Conservation (phyloP, 2,888 invertebrate genomes). For the Mythimna albipuncta region DNA sequence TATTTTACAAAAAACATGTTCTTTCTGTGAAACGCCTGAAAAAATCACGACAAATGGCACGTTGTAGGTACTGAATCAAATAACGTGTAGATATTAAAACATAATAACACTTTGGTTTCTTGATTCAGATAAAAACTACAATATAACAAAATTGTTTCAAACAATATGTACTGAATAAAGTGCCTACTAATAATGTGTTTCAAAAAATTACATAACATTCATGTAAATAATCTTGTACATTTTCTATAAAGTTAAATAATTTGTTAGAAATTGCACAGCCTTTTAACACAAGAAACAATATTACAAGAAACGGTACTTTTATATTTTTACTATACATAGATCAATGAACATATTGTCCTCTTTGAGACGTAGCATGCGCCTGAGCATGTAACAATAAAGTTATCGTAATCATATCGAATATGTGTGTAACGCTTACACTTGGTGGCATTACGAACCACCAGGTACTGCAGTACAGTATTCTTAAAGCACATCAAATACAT, state of each 20-base stretch:
- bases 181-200: slow-evolving; percentile 39
- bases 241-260: slow-evolving; percentile 57
- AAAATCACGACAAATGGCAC: slow-evolving; percentile 58
- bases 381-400: slow-evolving; percentile 11
- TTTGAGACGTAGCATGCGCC: slow-evolving; percentile 18
- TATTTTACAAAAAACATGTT: slow-evolving; percentile 50
- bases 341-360: slow-evolving; percentile 25
- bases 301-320: slow-evolving; percentile 48
- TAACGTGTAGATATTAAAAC: slow-evolving; percentile 36
- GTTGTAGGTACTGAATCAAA: slow-evolving; percentile 47
- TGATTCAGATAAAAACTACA: slow-evolving; percentile 45
- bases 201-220: slow-evolving; percentile 41
- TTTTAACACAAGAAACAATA: slow-evolving; percentile 61
- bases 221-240: slow-evolving; percentile 44
- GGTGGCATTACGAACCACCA: slow-evolving; percentile 28
- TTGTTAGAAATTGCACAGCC: slow-evolving; percentile 67
- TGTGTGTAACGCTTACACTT: not conserved
- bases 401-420: slow-evolving; percentile 14
- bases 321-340: slow-evolving; percentile 22
- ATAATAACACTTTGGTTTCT: slow-evolving; percentile 50
- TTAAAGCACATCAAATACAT: slow-evolving; percentile 16
- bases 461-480: slow-evolving; percentile 12
- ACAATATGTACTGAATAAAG: slow-evolving; percentile 56
- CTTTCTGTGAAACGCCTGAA: slow-evolving; percentile 41
- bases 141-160: slow-evolving; percentile 49